Percentiles rank a stretch among this genome's conserved stretches.
These are phyloP conservation scores for Macrosiphum euphorbiae DNA, from an alignment of 2,888 invertebrate species.

Conservation along the genomic window DNA sequence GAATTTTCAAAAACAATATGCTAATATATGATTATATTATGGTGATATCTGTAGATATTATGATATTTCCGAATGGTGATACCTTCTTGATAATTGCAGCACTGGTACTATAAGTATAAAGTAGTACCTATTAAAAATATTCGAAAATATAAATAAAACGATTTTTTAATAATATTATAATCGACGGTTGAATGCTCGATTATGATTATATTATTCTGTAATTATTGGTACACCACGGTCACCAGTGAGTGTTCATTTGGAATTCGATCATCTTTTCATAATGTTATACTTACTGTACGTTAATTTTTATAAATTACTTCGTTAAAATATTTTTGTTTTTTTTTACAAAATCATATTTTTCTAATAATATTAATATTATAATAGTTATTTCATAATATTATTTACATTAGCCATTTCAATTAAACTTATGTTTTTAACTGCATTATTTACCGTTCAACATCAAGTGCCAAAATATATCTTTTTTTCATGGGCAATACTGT, in stretches of 20 bases:
- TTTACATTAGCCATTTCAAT: not conserved
- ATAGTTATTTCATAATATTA: not conserved
- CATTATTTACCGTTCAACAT: not conserved
- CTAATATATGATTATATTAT: not conserved
- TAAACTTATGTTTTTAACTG: not conserved
- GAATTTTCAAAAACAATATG: not conserved
- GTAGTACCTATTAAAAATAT: not conserved
- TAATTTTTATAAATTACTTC: not conserved
- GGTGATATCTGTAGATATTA: not conserved
- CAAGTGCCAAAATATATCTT: slow-evolving; percentile 32
- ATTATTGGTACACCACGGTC: no score
- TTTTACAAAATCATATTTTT: not conserved
- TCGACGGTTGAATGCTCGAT: not conserved
- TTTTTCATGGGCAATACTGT: not conserved
- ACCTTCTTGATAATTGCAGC: not conserved
- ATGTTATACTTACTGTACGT: not conserved
- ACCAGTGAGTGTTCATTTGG: not conserved
- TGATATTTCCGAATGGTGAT: not conserved
- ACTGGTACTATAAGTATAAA: not conserved
- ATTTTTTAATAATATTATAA: not conserved
- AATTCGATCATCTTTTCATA: not conserved
- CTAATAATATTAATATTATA: not conserved
- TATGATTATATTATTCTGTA: not conserved
- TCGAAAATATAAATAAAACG: not conserved
- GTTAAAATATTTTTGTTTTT: slow-evolving; percentile 12